phyloP scores from a whole-genome alignment of 2,888 invertebrate species.

The Amphipoea oculea region DNA sequence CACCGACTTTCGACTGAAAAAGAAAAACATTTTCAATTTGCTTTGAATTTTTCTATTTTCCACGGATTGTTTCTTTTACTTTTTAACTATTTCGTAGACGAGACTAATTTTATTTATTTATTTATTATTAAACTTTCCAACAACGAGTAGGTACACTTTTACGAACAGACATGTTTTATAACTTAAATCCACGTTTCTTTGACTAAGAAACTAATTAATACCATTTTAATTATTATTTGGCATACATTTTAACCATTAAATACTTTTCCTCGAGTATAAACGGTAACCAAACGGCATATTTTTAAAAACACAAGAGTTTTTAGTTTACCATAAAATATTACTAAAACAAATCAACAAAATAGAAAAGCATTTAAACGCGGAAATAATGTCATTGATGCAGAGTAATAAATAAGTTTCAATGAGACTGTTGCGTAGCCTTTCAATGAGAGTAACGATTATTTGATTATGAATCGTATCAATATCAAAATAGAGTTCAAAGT shows the following conservation, averaged over 20 bases:
- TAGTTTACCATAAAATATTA: neutral
- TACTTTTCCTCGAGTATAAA: neutral
- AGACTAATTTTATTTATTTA: neutral
- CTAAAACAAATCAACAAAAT: conserved; percentile 13
- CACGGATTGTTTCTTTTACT: neutral
- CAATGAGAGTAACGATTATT: neutral
- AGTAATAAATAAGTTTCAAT: conserved; percentile 14
- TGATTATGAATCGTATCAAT: neutral
- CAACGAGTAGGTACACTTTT: neutral
- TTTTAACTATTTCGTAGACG: neutral
- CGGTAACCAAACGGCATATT: neutral
- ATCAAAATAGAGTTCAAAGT: neutral
- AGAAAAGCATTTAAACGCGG: conserved; percentile 16
- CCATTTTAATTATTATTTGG: neutral
- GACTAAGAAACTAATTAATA: neutral
- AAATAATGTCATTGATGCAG: conserved; percentile 33
- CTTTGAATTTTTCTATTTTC: neutral
- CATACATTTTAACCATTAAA: neutral
- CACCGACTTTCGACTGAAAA: neutral
- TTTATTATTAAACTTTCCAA: neutral
- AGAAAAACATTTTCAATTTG: neutral
- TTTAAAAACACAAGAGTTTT: neutral
- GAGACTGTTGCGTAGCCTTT: conserved; percentile 1
- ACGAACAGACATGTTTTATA: neutral
- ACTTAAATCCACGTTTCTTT: too few species aligned